Base-by-base conservation (phyloP, 2,888 invertebrate genomes). In the Andrena minutula region DNA sequence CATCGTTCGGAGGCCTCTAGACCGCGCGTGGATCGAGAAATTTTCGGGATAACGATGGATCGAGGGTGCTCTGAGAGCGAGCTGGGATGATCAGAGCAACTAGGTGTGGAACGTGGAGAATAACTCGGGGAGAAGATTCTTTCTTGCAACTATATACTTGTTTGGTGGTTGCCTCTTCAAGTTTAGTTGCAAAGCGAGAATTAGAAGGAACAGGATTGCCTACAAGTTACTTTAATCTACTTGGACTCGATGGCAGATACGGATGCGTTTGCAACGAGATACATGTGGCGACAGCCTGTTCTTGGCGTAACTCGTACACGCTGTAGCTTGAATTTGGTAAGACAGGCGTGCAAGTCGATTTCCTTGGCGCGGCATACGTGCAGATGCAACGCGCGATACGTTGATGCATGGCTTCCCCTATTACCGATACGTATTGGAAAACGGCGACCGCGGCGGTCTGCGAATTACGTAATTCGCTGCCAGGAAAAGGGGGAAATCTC, bases 321-420 rank as follows among this genome's bases (percentile, higher is more conserved):
- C 61, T 30, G 74, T 53, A 41, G 61, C 68, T 66, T 56, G 76
- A 77, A 82, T 83, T 74, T 74, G 74, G 77, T 64, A 83, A 83
- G 83, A 83, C 77, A 82, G 77, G 60, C 73, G 77, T 73, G 77
- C 77, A 71, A 77, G 73, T 83, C 71, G 83, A 83, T 83, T 83
- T 82, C 83, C 83, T 74, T 58, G 28, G 81, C 49, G 81, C 26
- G 64, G 58, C 69, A 30, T 58, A 26, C 26, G 49, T 32, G 41
- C 81, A 60, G 81, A 80, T 79, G 61, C 53, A 51, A 41, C 69
- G 32, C n/a, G 64, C 70, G 69, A 78, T 79, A 79, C 53, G 63
- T 35, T 68, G 80, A 81, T 72, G 63, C 60, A 81, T 72, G 72
- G 63, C 68, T 80, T 80, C 80, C 80, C 35, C 30, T 56, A 64